Percentiles rank a stretch among this genome's conserved stretches.
Conservation (phyloP, 2,113 vertebrate genomes). For the Neolamprologus tretocephalus region DNA sequence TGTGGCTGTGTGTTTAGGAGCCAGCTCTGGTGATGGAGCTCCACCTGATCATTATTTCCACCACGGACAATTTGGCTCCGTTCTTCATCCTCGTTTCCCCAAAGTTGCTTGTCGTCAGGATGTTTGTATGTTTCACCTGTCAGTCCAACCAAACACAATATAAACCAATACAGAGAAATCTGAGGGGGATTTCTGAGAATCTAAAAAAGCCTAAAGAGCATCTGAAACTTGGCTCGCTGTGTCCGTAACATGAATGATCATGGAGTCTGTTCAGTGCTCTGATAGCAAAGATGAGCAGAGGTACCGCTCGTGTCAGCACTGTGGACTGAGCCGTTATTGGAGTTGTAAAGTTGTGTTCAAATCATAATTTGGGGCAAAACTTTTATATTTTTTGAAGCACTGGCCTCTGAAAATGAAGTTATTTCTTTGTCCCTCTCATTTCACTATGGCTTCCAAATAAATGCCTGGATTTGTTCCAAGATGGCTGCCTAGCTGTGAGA, state of each 20-base stretch:
- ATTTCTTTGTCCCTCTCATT: background rate
- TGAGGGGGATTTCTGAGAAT: background rate
- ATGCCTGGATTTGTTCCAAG: background rate
- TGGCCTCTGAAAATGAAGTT: background rate
- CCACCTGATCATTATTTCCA: background rate
- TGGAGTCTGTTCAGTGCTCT: background rate
- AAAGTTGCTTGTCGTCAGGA: background rate
- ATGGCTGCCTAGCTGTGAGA: background rate
- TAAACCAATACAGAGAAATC: background rate
- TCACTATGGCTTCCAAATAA: background rate
- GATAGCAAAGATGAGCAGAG: background rate
- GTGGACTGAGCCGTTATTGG: background rate
- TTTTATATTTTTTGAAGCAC: accelerated
- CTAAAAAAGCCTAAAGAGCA: accelerated
- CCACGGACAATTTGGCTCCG: background rate
- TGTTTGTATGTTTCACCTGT: background rate
- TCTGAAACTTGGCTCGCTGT: background rate
- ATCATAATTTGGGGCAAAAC: background rate
- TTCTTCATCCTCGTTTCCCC: background rate
- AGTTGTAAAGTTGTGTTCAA: background rate
- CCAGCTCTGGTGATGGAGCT: background rate
- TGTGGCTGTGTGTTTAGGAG: background rate
- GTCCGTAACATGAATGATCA: background rate
- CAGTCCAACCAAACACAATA: background rate
- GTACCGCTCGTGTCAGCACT: background rate